A percentile compares a stretch with the other conserved stretches of the same genome.
Conservation (phyloP, 1,140 invertebrate species). For the Drosophila littoralis region DNA sequence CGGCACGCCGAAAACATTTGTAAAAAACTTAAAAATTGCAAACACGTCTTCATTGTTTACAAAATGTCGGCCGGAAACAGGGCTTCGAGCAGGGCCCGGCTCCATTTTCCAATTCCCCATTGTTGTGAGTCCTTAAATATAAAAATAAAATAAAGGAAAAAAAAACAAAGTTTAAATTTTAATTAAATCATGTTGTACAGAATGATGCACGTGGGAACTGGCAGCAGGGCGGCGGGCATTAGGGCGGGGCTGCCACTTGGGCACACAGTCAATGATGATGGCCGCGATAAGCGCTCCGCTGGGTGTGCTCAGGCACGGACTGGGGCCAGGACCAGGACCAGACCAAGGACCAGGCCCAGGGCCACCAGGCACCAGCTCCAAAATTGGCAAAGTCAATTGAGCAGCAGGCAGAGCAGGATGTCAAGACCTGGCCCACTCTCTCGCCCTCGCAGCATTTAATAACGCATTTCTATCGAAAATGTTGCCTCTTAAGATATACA, state of each 20-base stretch:
- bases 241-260: conserved; percentile 47
- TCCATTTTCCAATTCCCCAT: conserved; percentile 61
- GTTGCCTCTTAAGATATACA: conserved; percentile 26
- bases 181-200: conserved; percentile 82
- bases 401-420: not conserved
- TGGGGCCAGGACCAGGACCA: too few species aligned
- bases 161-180: conserved; percentile 77
- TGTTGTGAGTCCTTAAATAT: conserved; percentile 44
- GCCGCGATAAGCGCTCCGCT: conserved; percentile 71
- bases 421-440: conserved; percentile 3
- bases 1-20: conserved; percentile 66
- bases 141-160: conserved; percentile 20
- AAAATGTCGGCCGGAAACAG: conserved; percentile 79
- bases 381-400: conserved; percentile 14
- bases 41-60: conserved; percentile 83
- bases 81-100: not conserved
- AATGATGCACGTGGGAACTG: conserved; percentile 72
- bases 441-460: conserved; percentile 37
- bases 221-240: not conserved
- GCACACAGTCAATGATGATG: conserved; percentile 73
- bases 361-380: conserved; percentile 34
- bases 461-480: conserved; percentile 31
- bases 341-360: not conserved
- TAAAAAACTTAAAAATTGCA: conserved; percentile 82
- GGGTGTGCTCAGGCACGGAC: conserved; percentile 59